Evolutionary conservation across 2,888 invertebrate genomes (phyloP).

Genomic region (Tineola bisselliella): DNA sequence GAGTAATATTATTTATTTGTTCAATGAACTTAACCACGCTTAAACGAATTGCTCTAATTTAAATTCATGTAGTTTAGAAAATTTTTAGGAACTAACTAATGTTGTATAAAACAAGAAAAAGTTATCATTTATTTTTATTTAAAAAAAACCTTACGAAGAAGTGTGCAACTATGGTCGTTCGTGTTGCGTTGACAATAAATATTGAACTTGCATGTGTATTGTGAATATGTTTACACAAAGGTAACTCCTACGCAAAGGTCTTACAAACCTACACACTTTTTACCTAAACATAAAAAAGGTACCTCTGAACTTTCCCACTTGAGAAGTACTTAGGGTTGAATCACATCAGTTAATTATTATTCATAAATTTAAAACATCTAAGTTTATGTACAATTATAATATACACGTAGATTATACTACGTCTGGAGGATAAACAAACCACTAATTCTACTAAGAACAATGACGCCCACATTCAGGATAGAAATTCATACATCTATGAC

Average conservation of each 20-base stretch:
- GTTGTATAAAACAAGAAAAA: too few species aligned
- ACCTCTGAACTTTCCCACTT: too few species aligned
- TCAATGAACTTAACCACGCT: background rate
- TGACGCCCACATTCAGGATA: conserved; percentile 4
- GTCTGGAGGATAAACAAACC: background rate
- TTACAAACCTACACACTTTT: background rate
- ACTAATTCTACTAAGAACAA: conserved; percentile 2
- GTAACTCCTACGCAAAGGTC: background rate
- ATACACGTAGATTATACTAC: too few species aligned
- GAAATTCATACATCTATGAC: background rate
- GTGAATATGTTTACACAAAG: background rate
- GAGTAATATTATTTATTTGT: background rate
- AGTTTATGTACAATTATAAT: too few species aligned
- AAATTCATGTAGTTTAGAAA: too few species aligned
- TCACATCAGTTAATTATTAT: too few species aligned
- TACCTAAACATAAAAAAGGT: background rate
- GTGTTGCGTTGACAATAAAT: background rate
- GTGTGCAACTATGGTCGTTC: background rate
- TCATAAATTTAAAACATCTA: too few species aligned
- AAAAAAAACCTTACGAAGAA: too few species aligned
- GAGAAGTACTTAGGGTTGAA: too few species aligned
- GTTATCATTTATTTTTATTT: too few species aligned
- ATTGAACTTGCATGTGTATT: background rate
- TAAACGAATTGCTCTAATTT: too few species aligned
- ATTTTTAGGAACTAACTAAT: too few species aligned